These are phyloP conservation scores for Acleris cristana DNA, from an alignment of 2,888 invertebrate genomes.

Conservation along the genomic window DNA sequence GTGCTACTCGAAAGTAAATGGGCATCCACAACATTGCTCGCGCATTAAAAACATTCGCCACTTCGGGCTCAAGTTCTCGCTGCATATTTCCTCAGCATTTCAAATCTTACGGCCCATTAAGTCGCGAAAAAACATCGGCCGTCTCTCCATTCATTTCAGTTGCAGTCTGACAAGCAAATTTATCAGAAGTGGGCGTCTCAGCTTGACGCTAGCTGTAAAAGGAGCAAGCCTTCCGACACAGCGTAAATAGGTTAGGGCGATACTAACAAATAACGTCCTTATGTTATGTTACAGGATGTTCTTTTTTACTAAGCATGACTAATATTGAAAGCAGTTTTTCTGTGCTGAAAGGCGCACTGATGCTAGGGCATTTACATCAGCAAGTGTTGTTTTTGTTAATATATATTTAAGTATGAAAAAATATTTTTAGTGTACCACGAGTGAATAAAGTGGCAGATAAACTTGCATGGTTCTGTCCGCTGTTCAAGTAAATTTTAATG, in stretches of 20 bases:
- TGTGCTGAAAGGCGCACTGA: no score
- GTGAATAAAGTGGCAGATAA: no score
- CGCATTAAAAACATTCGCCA: background rate
- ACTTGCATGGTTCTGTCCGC: no score
- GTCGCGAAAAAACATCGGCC: constrained; percentile 25
- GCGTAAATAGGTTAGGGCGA: constrained; percentile 47
- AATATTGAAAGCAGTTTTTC: background rate
- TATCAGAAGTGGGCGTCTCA: constrained; percentile 50
- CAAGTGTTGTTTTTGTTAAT: background rate
- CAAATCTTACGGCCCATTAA: constrained; percentile 27
- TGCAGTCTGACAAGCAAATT: constrained; percentile 56
- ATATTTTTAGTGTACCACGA: no score
- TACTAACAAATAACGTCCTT: background rate
- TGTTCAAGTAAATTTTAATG: no score
- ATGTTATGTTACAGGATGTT: background rate
- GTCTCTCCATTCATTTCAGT: constrained; percentile 54
- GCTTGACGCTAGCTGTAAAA: constrained; percentile 47
- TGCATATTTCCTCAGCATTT: constrained; percentile 27
- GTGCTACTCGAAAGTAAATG: background rate
- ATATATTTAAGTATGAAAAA: background rate
- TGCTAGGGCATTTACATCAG: background rate
- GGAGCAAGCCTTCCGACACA: constrained; percentile 57
- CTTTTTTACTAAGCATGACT: background rate
- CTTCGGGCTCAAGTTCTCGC: constrained; percentile 5
- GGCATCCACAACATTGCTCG: background rate